These are phyloP conservation scores for Kobus ellipsiprymnus DNA, from an alignment of 2,113 vertebrate genomes.

Conservation along the genomic window DNA sequence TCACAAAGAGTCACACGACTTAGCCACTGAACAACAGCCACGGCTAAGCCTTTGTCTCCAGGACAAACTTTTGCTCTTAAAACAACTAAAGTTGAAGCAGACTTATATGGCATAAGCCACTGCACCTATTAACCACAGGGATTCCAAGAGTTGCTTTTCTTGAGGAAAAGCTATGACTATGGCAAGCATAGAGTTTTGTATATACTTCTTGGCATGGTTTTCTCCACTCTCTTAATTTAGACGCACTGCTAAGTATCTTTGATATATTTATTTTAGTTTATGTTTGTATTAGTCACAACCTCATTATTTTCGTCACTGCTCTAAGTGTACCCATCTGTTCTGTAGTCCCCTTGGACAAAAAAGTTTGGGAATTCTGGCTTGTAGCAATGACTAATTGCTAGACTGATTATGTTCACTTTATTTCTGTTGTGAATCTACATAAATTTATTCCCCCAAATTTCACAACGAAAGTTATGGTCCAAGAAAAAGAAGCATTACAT, in stretches of 20 bases:
- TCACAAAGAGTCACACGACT: neutral
- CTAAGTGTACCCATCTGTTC: neutral
- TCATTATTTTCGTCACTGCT: neutral
- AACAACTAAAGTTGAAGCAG: neutral
- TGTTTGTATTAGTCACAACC: neutral
- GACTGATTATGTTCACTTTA: neutral
- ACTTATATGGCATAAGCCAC: neutral
- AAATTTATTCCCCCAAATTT: conserved; percentile 42
- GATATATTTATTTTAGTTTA: neutral
- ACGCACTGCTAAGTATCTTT: neutral
- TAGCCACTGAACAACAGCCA: neutral
- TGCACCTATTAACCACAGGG: neutral
- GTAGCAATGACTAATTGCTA: neutral
- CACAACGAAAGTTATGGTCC: conserved; percentile 13
- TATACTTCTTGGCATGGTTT: neutral
- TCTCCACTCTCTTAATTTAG: neutral
- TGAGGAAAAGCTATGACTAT: neutral
- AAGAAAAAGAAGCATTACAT: conserved; percentile 11
- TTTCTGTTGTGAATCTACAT: conserved; percentile 41
- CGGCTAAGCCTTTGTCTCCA: neutral
- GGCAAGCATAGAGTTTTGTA: neutral
- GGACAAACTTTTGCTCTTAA: neutral
- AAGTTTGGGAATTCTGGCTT: neutral
- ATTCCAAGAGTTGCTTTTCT: neutral
- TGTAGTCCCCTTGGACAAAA: neutral